These are phyloP conservation scores for Clarias fuscus DNA, from an alignment of 2,797 vertebrate species.

Conservation along the genomic window DNA sequence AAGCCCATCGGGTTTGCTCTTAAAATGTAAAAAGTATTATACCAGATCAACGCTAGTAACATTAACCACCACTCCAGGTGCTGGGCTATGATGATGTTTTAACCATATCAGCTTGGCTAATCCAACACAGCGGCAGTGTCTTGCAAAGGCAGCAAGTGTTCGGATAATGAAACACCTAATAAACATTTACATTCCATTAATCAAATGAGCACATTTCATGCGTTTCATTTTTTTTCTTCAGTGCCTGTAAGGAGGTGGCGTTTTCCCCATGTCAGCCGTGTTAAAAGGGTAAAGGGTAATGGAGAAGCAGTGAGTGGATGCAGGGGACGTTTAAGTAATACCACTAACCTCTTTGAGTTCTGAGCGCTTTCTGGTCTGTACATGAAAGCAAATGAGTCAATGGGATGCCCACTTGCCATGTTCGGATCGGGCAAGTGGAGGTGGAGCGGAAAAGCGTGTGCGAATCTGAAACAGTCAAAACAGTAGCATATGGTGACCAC, in stretches of 20 bases:
- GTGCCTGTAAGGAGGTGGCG: neutral
- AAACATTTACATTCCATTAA: conserved; percentile 7
- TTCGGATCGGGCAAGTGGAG: conserved; percentile 57
- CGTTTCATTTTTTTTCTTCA: too few relatives aligned
- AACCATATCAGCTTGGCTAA: neutral
- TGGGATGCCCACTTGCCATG: conserved; percentile 62
- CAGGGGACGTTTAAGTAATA: conserved; percentile 45
- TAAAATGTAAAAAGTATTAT: neutral
- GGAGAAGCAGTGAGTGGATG: conserved; percentile 27
- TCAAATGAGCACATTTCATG: neutral
- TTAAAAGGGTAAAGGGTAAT: neutral
- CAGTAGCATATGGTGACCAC: conserved; percentile 50
- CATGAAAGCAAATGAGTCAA: conserved; percentile 64
- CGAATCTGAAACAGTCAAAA: conserved; percentile 63
- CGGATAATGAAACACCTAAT: neutral
- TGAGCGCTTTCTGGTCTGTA: conserved; percentile 64
- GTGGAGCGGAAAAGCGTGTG: conserved; percentile 56
- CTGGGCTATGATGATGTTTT: neutral
- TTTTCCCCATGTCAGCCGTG: conserved; percentile 7
- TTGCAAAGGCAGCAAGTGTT: neutral
- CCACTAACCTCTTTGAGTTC: conserved; percentile 66
- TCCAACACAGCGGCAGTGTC: too few relatives aligned
- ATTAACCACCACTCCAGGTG: neutral
- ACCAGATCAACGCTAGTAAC: neutral
- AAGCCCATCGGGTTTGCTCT: neutral